A percentile compares a stretch with the other conserved stretches of the same genome.
phyloP scores from a whole-genome alignment of 2,797 vertebrate genomes.

The Mus minutoides region DNA sequence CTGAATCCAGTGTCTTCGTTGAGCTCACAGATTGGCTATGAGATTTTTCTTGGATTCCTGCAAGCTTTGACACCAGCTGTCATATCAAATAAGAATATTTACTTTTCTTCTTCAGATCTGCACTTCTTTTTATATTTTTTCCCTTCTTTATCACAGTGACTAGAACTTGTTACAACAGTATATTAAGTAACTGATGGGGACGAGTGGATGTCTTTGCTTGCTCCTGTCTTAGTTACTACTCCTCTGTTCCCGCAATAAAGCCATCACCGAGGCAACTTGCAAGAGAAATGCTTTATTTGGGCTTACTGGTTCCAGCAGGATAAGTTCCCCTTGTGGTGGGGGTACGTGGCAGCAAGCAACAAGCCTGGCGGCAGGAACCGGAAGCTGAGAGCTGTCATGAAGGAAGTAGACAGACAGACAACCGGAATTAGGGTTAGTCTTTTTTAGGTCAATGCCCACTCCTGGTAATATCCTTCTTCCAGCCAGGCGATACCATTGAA shows the following conservation, averaged over 20 bases:
- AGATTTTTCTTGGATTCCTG: slow-evolving; percentile 28
- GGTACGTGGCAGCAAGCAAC: neutral
- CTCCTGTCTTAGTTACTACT: neutral
- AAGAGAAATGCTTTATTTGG: neutral
- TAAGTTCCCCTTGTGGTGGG: neutral
- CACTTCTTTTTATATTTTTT: slow-evolving; percentile 2
- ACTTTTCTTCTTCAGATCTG: slow-evolving; percentile 29
- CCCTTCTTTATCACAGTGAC: slow-evolving; percentile 24
- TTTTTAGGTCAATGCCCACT: neutral
- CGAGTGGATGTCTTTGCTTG: neutral
- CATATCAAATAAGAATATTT: slow-evolving; percentile 12
- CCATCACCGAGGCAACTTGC: neutral
- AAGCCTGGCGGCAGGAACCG: neutral
- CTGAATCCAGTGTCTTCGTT: neutral
- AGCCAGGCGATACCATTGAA: neutral
- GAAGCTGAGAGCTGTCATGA: neutral
- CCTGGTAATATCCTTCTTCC: neutral
- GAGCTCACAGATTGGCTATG: neutral
- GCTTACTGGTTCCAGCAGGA: neutral
- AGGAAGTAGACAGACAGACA: too few relatives aligned
- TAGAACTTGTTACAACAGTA: neutral
- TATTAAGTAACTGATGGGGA: neutral
- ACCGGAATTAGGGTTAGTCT: neutral
- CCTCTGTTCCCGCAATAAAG: neutral
- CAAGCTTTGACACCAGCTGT: neutral